phyloP scores from a whole-genome alignment of 2,113 vertebrate species.

The Smithornis capensis region DNA sequence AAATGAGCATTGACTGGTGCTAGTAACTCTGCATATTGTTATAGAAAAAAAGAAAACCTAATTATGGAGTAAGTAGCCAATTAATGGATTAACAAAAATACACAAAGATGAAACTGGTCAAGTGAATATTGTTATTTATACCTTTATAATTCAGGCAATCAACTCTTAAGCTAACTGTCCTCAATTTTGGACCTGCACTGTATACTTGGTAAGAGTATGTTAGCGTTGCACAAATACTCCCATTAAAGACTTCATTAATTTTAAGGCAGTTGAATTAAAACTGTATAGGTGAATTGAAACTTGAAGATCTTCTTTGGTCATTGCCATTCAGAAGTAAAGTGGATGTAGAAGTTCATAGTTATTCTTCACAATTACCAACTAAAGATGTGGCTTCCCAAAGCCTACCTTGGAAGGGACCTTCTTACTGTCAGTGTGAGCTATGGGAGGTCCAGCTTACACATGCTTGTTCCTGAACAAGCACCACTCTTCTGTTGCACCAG shows the following conservation, averaged over 20 bases:
- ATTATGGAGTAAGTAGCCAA: not conserved
- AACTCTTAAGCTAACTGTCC: not conserved
- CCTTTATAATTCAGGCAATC: not conserved
- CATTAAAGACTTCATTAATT: not conserved
- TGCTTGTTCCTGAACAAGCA: not conserved
- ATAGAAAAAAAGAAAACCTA: not conserved
- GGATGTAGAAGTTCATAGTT: not conserved
- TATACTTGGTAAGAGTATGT: not conserved
- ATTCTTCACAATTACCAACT: fast-evolving
- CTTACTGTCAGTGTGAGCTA: fast-evolving
- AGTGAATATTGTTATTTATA: not conserved
- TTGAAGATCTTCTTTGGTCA: not conserved
- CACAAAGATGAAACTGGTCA: not conserved
- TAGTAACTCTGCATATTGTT: not conserved
- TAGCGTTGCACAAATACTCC: not conserved
- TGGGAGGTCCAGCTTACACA: not conserved
- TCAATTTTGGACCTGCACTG: not conserved
- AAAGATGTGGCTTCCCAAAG: not conserved
- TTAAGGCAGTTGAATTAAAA: not conserved
- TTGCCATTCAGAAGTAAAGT: not conserved
- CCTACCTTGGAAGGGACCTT: not conserved
- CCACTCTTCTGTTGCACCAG: not conserved
- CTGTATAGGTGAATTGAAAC: not conserved
- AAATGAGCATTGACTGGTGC: not conserved
- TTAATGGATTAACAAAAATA: not conserved